phyloP scores from a whole-genome alignment of 2,113 vertebrate genomes.

The Delphinus delphis region DNA sequence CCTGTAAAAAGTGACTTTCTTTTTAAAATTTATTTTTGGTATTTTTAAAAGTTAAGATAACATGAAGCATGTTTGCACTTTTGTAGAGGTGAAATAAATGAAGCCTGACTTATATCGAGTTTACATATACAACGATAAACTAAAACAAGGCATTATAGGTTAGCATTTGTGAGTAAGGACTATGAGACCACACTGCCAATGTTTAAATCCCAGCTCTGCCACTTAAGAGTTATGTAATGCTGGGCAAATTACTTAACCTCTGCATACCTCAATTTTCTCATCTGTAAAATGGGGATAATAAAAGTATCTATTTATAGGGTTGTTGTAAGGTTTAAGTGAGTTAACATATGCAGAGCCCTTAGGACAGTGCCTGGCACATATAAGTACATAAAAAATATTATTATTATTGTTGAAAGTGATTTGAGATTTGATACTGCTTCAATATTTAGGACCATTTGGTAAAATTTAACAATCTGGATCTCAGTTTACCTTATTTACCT shows the following conservation, averaged over 20 bases:
- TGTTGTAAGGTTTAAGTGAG: background rate
- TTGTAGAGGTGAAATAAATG: background rate
- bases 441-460: background rate
- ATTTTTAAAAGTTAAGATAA: background rate
- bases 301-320: background rate
- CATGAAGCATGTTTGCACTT: background rate
- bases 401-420: background rate
- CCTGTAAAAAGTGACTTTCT: background rate
- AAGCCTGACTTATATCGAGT: background rate
- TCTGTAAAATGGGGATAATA: background rate
- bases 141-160: background rate
- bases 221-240: background rate
- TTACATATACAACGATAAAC: background rate
- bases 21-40: background rate
- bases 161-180: background rate
- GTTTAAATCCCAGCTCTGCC: background rate
- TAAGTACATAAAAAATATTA: background rate
- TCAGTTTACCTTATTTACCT: background rate
- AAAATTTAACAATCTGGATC: background rate
- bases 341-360: background rate
- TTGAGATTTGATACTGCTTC: background rate
- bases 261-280: background rate
- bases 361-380: background rate
- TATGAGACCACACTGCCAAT: background rate
- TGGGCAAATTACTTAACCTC: background rate